phyloP scores from a whole-genome alignment of 2,888 invertebrate genomes.

The Amphipyra tragopoginis region DNA sequence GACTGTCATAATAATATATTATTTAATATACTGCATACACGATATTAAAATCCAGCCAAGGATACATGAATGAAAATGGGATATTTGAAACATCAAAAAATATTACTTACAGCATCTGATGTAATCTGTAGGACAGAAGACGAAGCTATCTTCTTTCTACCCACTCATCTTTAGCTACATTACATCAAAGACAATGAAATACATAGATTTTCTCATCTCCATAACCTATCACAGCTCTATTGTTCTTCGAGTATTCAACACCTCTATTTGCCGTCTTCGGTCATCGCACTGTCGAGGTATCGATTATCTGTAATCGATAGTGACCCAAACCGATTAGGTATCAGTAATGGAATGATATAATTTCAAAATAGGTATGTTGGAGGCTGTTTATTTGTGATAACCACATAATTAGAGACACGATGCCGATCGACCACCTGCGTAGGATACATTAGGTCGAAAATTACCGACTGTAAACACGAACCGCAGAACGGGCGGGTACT shows the following conservation, averaged over 20 bases:
- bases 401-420: constrained; percentile 61
- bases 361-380: constrained; percentile 48
- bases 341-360: constrained; percentile 57
- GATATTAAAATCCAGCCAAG: too few species aligned
- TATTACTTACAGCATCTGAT: too few species aligned
- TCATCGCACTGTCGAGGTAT: constrained; percentile 33
- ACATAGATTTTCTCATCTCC: constrained; percentile 11
- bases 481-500: constrained; percentile 38
- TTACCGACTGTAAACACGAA: constrained; percentile 53
- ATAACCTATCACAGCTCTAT: constrained; percentile 34
- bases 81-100: too few species aligned
- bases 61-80: too few species aligned
- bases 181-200: constrained; percentile 33
- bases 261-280: constrained; percentile 37
- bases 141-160: background rate
- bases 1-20: too few species aligned
- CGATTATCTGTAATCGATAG: constrained; percentile 55
- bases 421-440: constrained; percentile 66
- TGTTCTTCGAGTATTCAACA: constrained; percentile 35
- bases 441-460: constrained; percentile 61
- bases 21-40: too few species aligned
- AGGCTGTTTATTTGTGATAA: constrained; percentile 66
- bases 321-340: constrained; percentile 54
- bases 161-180: background rate
- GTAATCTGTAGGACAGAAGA: too few species aligned